These are phyloP conservation scores for Gopherus evgoodei DNA, from an alignment of 2,113 vertebrate genomes.

Conservation along the genomic window DNA sequence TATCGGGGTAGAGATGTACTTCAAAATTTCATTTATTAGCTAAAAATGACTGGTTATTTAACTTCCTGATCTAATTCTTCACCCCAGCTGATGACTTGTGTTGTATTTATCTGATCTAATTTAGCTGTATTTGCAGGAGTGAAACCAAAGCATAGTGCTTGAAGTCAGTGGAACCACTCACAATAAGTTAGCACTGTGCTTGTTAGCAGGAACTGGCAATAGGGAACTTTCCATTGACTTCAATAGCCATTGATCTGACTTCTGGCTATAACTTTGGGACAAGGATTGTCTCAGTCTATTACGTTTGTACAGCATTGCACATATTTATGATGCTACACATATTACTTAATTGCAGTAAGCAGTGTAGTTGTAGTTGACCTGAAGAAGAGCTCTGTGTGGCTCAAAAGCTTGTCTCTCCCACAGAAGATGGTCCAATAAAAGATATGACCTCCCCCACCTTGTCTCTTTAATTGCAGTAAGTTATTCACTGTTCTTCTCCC, in stretches of 20 bases:
- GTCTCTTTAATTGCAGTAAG: background rate
- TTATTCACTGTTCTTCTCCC: background rate
- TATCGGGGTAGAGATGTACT: too few species aligned
- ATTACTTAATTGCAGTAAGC: background rate
- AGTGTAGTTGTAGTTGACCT: background rate
- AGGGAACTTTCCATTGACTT: background rate
- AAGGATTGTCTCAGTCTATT: background rate
- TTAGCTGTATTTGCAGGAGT: background rate
- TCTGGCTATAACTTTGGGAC: background rate
- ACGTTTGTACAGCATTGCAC: background rate
- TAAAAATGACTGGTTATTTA: background rate
- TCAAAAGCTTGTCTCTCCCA: background rate
- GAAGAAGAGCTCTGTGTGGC: background rate
- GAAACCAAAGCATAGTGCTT: background rate
- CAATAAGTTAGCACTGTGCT: background rate
- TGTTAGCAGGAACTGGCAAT: background rate
- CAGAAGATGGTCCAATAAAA: background rate
- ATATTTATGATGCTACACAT: background rate
- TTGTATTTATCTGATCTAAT: background rate
- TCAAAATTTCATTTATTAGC: background rate
- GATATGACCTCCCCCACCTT: background rate
- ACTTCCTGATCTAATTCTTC: background rate
- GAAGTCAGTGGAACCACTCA: rapidly evolving
- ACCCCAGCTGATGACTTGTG: background rate
- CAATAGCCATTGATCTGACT: rapidly evolving